Evolutionary conservation across 2,113 vertebrate species (phyloP).

Genomic region (Ramphastos sulfuratus): DNA sequence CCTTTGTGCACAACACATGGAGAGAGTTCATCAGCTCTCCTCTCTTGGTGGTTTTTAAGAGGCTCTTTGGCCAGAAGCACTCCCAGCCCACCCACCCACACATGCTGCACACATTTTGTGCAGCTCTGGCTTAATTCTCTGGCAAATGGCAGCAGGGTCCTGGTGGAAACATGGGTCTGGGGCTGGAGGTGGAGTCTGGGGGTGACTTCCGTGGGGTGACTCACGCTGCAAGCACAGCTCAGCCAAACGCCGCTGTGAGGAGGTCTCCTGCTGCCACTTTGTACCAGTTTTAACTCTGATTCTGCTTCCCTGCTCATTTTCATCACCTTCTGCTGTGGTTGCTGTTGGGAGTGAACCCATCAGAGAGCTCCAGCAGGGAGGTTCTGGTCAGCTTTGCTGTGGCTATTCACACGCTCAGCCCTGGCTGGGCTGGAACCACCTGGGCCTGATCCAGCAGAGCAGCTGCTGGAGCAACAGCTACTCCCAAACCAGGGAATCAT

Average conservation of each 20-base stretch:
- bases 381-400: background rate
- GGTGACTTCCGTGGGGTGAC: accelerated
- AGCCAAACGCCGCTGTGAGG: background rate
- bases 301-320: background rate
- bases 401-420: accelerated
- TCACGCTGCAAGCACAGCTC: background rate
- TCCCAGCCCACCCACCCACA: background rate
- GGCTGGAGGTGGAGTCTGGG: background rate
- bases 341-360: background rate
- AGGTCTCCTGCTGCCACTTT: background rate
- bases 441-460: background rate
- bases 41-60: background rate
- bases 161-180: background rate
- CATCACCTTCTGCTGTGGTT: background rate
- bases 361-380: background rate
- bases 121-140: background rate
- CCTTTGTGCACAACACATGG: accelerated
- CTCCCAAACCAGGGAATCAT: background rate
- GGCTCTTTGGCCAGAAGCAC: background rate
- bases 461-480: background rate
- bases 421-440: background rate
- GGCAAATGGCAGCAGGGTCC: background rate
- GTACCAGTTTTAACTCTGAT: background rate
- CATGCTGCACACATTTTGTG: accelerated
- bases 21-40: background rate